These are phyloP conservation scores for Coleophora flavipennella DNA, from an alignment of 2,888 invertebrate genomes.

Conservation along the genomic window DNA sequence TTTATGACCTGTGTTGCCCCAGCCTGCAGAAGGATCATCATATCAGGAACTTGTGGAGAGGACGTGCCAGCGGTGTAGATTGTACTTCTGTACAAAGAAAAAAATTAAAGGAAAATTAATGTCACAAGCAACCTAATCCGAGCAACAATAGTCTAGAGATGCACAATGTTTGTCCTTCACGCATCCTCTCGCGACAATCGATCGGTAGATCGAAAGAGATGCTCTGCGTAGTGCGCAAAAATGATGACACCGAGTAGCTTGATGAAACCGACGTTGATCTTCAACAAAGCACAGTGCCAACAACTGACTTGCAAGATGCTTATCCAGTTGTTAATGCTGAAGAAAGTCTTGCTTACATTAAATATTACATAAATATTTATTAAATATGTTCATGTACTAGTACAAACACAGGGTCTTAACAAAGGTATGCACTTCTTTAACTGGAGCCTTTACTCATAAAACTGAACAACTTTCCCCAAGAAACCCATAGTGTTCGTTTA, in stretches of 20 bases:
- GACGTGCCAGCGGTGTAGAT: slow-evolving; percentile 6
- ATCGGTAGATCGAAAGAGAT: too few relatives aligned
- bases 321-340: too few relatives aligned
- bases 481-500: too few relatives aligned
- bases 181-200: slow-evolving; percentile 1
- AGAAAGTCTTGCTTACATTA: too few relatives aligned
- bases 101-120: slow-evolving; percentile 10
- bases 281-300: not conserved
- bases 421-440: too few relatives aligned
- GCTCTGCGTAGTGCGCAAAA: slow-evolving; percentile 4
- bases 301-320: not conserved
- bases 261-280: too few relatives aligned
- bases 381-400: not conserved
- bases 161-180: too few relatives aligned
- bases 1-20: slow-evolving; percentile 5
- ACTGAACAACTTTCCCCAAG: too few relatives aligned
- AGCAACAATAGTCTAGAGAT: not conserved
- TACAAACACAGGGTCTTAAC: too few relatives aligned
- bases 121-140: not conserved
- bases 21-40: slow-evolving; percentile 8
- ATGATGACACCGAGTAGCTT: slow-evolving; percentile 4
- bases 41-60: slow-evolving; percentile 6
- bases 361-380: not conserved
- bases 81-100: slow-evolving; percentile 13
- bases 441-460: too few relatives aligned